Evolutionary conservation across 2,888 invertebrate species (phyloP), one percentile per base, ranked within the genome.

Genomic region (Drosophila merina): DNA sequence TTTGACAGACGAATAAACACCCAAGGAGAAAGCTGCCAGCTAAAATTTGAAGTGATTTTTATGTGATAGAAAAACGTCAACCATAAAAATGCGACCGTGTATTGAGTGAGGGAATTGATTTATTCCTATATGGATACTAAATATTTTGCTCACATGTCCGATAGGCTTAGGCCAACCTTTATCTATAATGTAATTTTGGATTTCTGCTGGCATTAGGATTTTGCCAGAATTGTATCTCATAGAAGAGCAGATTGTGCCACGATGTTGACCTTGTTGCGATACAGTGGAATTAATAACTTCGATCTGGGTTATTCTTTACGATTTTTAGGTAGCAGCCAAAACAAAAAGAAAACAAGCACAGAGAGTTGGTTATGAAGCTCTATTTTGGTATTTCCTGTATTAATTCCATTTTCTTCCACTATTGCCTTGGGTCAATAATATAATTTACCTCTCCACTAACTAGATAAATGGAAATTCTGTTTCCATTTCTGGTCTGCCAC

Each of bases 1-100:
- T 38, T 57, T 38, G 51, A 51, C 63, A 60, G 33, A 36, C 30
- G 50, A 63, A 60, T 59, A 50, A 60, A 36, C 63, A 60, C 57
- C 50, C 50, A 45, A 12, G 6, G 6, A 26, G 40, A 50, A 50
- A 9, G 9, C 20, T 30, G 30, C 40, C 40, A 8, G 40, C 12
- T 31, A 42, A 36, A 48, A 33, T 57, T 49, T 26, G 14, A 28
- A 62, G 58, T 31, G 48, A 30, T 57, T 57, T 54, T 57, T 20
- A 31, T 25, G 38, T 42, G 20, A 36, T 10, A 10, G 3, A 45
- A 25, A 55, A 44, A 25, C 25, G 31, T 12, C 45, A 30, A 31
- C 25, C 31, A 31, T 45, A 55, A 55, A 45, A 45, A 55, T 30
- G 20, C 20, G 40, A 42, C 7, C 12, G 33, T 4, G 33, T 33